Evolutionary conservation across 2,113 vertebrate species (phyloP).

Genomic region (Cynopterus brachyotis): DNA sequence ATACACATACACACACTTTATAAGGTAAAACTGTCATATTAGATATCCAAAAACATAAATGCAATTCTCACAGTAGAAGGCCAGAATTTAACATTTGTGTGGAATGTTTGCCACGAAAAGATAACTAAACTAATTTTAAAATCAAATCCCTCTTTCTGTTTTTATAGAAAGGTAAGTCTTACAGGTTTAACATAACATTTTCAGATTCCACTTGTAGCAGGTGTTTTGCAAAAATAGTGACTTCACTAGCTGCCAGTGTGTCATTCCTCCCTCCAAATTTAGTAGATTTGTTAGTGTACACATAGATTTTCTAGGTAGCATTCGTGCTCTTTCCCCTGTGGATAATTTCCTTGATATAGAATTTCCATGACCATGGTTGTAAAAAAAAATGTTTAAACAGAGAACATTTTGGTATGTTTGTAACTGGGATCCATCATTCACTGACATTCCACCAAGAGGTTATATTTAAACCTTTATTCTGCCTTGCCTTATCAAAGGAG

Average conservation of each 20-base stretch:
- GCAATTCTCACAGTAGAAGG: background rate
- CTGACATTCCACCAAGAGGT: slow-evolving; percentile 59
- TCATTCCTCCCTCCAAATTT: background rate
- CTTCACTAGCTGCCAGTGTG: background rate
- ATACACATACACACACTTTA: background rate
- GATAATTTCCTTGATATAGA: slow-evolving; percentile 48
- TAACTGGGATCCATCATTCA: slow-evolving; percentile 58
- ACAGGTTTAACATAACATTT: background rate
- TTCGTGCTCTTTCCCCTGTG: slow-evolving; percentile 29
- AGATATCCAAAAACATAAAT: background rate
- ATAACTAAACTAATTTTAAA: background rate
- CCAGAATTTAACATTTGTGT: background rate
- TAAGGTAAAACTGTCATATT: background rate
- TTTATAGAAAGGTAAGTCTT: background rate
- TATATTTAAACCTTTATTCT: slow-evolving; percentile 73
- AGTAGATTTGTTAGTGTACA: slow-evolving; percentile 42
- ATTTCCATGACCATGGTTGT: slow-evolving; percentile 64
- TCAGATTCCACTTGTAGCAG: background rate
- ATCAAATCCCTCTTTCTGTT: background rate
- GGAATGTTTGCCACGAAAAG: background rate
- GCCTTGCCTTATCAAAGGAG: slow-evolving; percentile 73
- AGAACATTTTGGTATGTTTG: slow-evolving; percentile 58
- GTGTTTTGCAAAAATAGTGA: background rate
- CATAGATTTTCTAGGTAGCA: slow-evolving; percentile 47
- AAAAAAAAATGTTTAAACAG: slow-evolving; percentile 71